phyloP scores from a whole-genome alignment of 2,888 invertebrate species.

The Lottia gigantea region DNA sequence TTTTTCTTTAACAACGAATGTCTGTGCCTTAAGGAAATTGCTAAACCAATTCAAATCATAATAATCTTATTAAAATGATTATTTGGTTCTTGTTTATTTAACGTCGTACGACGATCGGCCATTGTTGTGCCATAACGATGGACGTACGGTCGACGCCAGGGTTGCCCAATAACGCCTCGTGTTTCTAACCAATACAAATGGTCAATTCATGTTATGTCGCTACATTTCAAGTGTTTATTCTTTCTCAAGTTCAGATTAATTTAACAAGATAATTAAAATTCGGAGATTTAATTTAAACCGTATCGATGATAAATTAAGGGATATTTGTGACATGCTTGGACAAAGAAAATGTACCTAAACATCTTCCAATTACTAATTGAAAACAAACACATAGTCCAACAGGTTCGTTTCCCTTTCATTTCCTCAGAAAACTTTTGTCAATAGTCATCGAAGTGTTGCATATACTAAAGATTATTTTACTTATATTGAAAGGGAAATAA shows the following conservation, averaged over 20 bases:
- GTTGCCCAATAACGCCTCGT: neutral
- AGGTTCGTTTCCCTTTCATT: too few relatives aligned
- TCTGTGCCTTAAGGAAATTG: too few relatives aligned
- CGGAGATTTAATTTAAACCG: neutral
- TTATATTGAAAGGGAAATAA: too few relatives aligned
- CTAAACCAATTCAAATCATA: neutral
- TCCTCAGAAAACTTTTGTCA: too few relatives aligned
- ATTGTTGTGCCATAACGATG: neutral
- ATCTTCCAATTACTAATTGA: neutral
- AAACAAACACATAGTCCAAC: neutral
- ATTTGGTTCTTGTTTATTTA: constrained; percentile 1
- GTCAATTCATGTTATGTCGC: neutral
- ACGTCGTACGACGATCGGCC: neutral
- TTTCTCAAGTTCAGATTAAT: neutral
- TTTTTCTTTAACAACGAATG: too few relatives aligned
- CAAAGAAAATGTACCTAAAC: neutral
- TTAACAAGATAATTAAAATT: constrained; percentile 2
- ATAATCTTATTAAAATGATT: constrained; percentile 4
- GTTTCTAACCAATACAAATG: neutral
- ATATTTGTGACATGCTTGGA: too few relatives aligned
- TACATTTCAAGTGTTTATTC: constrained; percentile 1
- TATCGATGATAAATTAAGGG: too few relatives aligned
- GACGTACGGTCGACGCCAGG: neutral
- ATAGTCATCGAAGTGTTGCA: too few relatives aligned
- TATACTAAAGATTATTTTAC: too few relatives aligned